Conservation (phyloP, 2,888 invertebrate species). For the Trichogramma evanescens region DNA sequence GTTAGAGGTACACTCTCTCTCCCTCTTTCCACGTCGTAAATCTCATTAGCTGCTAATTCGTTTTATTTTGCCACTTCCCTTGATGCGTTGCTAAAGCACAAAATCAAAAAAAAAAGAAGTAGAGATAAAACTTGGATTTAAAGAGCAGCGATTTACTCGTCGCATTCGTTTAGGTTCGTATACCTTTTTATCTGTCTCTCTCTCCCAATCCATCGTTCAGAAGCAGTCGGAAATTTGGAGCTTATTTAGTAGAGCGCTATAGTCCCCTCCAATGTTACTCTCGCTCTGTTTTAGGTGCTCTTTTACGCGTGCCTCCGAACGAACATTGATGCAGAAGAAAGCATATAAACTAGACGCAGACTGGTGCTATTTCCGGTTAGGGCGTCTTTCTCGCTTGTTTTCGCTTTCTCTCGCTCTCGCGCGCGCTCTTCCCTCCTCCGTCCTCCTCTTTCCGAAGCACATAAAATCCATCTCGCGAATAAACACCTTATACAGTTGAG, state of each 20-base stretch:
- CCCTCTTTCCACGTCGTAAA: neutral
- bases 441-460: neutral
- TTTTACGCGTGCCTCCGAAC: neutral
- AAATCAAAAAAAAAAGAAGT: neutral
- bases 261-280: slow-evolving; percentile 26
- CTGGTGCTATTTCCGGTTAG: slow-evolving; percentile 14
- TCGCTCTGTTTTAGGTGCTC: slow-evolving; percentile 10
- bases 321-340: neutral
- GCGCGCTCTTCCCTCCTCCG: slow-evolving; percentile 3
- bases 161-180: neutral
- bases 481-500: neutral
- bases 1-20: neutral
- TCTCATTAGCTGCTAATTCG: neutral
- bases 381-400: slow-evolving; percentile 7
- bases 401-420: slow-evolving; percentile 10
- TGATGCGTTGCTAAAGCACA: neutral
- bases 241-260: slow-evolving; percentile 19
- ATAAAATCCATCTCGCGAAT: neutral
- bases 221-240: slow-evolving; percentile 7
- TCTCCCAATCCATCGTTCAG: no score
- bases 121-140: neutral
- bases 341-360: neutral
- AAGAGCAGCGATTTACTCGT: slow-evolving; percentile 9
- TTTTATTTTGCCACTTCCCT: neutral
- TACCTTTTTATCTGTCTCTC: no score